phyloP scores from a whole-genome alignment of 2,797 vertebrate species.

The Podarcis siculus region DNA sequence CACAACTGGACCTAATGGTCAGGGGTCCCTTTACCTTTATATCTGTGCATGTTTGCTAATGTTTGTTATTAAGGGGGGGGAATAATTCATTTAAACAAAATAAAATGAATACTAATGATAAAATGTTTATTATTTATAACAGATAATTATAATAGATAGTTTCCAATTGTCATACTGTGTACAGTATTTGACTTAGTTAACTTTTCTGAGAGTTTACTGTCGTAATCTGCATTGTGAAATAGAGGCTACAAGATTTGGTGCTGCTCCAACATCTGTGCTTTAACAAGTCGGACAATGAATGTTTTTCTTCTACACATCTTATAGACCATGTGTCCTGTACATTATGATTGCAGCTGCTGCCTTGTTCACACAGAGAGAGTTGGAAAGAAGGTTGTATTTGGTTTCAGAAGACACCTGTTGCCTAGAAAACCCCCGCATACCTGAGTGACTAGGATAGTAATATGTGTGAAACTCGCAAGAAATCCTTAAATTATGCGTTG shows the following conservation, averaged over 20 bases:
- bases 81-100: neutral
- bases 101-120: neutral
- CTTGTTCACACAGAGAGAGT: slow-evolving; percentile 68
- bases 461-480: slow-evolving; percentile 56
- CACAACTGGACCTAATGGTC: too few relatives aligned
- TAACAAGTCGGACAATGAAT: slow-evolving; percentile 71
- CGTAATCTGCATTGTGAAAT: slow-evolving; percentile 45
- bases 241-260: slow-evolving; percentile 61
- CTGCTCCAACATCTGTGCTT: slow-evolving; percentile 75
- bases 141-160: neutral
- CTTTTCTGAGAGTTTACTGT: slow-evolving; percentile 66
- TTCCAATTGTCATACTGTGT: neutral
- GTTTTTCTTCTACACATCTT: slow-evolving; percentile 75
- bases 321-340: slow-evolving; percentile 74
- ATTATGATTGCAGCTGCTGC: slow-evolving; percentile 80
- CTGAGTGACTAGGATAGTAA: slow-evolving; percentile 75
- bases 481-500: slow-evolving; percentile 40
- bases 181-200: slow-evolving; percentile 41
- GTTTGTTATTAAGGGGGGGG: neutral
- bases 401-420: slow-evolving; percentile 83
- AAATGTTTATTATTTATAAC: neutral
- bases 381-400: slow-evolving; percentile 74
- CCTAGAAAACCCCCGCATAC: slow-evolving; percentile 72
- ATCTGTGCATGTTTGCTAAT: neutral
- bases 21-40: too few relatives aligned